A percentile compares a stretch with the other conserved stretches of the same genome.
Evolutionary conservation across 2,113 vertebrate species (phyloP).

Genomic region (Ariopsis seemanni): DNA sequence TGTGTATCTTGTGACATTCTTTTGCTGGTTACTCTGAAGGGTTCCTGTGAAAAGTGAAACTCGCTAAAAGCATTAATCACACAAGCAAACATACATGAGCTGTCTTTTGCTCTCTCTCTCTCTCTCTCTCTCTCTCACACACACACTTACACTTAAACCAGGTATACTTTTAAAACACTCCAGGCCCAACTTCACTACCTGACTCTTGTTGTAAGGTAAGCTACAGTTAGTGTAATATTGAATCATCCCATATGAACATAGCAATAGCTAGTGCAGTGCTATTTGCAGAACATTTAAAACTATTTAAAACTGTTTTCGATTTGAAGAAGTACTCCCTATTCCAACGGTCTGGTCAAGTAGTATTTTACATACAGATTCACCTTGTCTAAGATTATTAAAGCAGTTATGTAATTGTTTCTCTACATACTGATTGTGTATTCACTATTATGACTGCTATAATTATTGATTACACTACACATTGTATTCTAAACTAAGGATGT

Average conservation of each 20-base stretch:
- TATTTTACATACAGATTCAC: neutral
- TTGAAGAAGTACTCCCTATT: neutral
- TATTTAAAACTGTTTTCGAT: neutral
- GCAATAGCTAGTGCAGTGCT: neutral
- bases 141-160: constrained; percentile 19
- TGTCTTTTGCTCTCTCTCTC: neutral
- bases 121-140: neutral
- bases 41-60: constrained; percentile 45
- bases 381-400: neutral
- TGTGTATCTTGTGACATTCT: constrained; percentile 42
- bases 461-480: neutral
- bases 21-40: constrained; percentile 42
- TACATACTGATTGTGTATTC: neutral
- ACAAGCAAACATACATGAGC: constrained; percentile 27
- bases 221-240: neutral
- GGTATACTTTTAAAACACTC: neutral
- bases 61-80: constrained; percentile 44
- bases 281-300: neutral
- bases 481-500: neutral
- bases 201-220: neutral
- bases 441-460: constrained; percentile 10
- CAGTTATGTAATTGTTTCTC: neutral
- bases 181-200: constrained; percentile 9
- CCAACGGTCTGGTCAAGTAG: neutral
- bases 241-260: neutral